These are phyloP conservation scores for Microcebus griseorufus DNA, from an alignment of 2,113 vertebrate genomes.

Conservation along the genomic window DNA sequence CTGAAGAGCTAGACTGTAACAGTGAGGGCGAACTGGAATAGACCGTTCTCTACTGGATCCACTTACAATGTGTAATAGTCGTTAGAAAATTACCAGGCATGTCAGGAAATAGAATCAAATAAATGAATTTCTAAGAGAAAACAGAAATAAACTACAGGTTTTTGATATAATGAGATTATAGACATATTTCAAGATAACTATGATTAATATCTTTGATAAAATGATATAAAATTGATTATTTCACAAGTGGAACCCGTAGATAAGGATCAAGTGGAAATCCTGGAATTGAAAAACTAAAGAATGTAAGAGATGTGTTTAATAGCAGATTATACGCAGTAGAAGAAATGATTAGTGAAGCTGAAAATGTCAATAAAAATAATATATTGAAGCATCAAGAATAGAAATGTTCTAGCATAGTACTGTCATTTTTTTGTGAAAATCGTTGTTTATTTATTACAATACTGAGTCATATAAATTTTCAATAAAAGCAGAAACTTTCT, in stretches of 20 bases:
- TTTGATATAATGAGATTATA: not conserved
- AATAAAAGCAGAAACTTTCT: slow-evolving; percentile 97
- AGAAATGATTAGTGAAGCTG: not conserved
- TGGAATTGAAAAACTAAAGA: not conserved
- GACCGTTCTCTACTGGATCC: not conserved
- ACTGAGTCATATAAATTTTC: slow-evolving; percentile 92
- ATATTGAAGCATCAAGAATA: not conserved
- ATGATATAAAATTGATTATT: not conserved
- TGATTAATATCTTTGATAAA: not conserved
- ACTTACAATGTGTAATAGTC: not conserved
- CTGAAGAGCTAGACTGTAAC: not conserved
- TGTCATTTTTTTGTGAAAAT: slow-evolving; percentile 87
- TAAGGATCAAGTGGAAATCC: not conserved
- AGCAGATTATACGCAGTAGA: not conserved
- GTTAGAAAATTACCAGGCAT: not conserved
- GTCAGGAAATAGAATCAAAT: not conserved
- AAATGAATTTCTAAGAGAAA: slow-evolving; percentile 19
- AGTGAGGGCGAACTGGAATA: not conserved
- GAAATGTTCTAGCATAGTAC: slow-evolving; percentile 71
- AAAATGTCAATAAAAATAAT: not conserved
- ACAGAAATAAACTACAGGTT: not conserved
- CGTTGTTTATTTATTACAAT: slow-evolving; percentile 98
- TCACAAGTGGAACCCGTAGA: not conserved
- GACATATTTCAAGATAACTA: not conserved
- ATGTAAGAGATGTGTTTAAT: not conserved